Evolutionary conservation across 2,888 invertebrate genomes (phyloP).

Genomic region (Andrena bucephala): DNA sequence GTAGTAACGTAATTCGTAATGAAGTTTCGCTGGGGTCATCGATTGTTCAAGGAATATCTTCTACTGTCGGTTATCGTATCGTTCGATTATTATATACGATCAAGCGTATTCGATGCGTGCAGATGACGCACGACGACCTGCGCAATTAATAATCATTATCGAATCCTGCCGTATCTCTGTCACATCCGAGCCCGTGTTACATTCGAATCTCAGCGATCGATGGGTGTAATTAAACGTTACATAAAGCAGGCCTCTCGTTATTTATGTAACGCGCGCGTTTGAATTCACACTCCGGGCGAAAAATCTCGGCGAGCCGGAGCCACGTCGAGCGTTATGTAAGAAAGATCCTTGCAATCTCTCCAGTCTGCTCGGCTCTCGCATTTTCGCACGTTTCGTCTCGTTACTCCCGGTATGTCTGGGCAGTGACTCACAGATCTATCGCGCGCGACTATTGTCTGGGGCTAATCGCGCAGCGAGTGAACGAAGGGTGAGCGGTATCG

Average conservation of each 20-base stretch:
- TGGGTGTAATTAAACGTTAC: constrained; percentile 23
- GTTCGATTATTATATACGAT: not conserved
- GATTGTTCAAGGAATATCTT: too few relatives aligned
- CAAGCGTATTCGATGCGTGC: not conserved
- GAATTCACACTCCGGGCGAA: constrained; percentile 7
- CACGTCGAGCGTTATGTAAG: constrained; percentile 43
- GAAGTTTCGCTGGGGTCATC: too few relatives aligned
- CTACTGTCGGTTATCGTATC: too few relatives aligned
- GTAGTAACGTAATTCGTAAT: too few relatives aligned
- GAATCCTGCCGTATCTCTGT: not conserved
- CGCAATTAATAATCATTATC: not conserved
- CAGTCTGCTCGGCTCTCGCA: constrained; percentile 1
- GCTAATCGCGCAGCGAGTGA: constrained; percentile 34
- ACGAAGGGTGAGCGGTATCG: constrained; percentile 18
- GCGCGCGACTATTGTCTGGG: constrained; percentile 7
- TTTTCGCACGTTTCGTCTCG: constrained; percentile 36
- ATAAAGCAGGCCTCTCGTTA: constrained; percentile 30
- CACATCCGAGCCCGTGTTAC: not conserved
- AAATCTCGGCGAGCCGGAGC: constrained; percentile 5
- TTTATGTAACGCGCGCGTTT: constrained; percentile 12
- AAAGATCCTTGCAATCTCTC: constrained; percentile 41
- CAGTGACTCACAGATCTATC: constrained; percentile 17
- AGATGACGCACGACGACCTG: not conserved
- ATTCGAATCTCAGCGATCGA: constrained; percentile 2
- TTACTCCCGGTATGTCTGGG: constrained; percentile 12